These are phyloP conservation scores for Hippocampus mohnikei DNA, from an alignment of 2,113 vertebrate genomes.

Conservation along the genomic window DNA sequence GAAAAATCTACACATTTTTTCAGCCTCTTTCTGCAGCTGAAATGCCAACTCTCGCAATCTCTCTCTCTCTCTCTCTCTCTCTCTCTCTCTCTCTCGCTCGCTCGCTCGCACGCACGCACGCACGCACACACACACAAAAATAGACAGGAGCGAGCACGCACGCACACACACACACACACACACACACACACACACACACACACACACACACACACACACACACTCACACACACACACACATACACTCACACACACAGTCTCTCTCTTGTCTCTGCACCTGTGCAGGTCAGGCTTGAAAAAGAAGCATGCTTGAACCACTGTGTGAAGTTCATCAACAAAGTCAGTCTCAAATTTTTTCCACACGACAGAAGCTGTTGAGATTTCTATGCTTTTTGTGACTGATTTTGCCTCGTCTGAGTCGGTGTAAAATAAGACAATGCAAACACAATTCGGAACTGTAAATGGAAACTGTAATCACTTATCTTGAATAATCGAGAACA, in stretches of 20 bases:
- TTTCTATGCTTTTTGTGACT: slow-evolving; percentile 10
- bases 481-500: slow-evolving; percentile 37
- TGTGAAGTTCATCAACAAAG: neutral
- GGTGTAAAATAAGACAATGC: slow-evolving; percentile 13
- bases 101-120: no score
- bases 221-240: no score
- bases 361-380: neutral
- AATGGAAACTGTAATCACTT: slow-evolving; percentile 11
- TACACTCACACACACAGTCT: no score
- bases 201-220: no score
- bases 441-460: neutral
- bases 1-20: no score
- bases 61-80: neutral
- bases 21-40: neutral
- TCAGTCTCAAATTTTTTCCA: neutral
- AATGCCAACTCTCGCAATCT: neutral
- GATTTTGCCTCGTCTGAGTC: neutral
- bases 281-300: neutral
- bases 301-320: neutral
- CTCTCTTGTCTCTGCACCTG: neutral
- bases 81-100: neutral
- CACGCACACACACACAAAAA: no score
- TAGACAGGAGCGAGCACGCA: no score
- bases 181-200: no score
- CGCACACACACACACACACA: no score